phyloP scores from a whole-genome alignment of 2,888 invertebrate species.

The Nineta flava region DNA sequence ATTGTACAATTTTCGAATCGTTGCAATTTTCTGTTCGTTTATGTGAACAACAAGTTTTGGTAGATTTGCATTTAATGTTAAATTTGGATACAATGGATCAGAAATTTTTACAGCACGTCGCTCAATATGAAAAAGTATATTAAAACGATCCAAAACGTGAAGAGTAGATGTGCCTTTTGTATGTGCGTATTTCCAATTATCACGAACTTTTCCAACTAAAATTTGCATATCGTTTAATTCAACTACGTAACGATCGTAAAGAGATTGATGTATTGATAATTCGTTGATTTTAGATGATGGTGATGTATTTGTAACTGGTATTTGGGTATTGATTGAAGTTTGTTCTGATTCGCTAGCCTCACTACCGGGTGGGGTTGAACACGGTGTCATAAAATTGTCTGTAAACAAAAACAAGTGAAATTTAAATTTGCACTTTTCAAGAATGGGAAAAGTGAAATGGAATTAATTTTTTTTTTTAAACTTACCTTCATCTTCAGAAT shows the following conservation, averaged over 20 bases:
- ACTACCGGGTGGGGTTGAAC: constrained; percentile 74
- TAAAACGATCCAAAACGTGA: constrained; percentile 54
- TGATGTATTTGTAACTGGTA: constrained; percentile 14
- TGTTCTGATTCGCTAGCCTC: constrained; percentile 43
- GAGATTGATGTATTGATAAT: constrained; percentile 43
- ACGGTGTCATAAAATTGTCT: constrained; percentile 69
- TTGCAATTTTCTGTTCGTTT: constrained; percentile 74
- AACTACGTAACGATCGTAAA: constrained; percentile 65
- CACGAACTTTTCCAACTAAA: constrained; percentile 72
- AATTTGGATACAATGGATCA: constrained; percentile 76
- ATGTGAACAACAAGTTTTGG: constrained; percentile 80
- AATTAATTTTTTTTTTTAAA: background rate
- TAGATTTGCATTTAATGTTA: constrained; percentile 69
- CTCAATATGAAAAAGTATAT: constrained; percentile 49
- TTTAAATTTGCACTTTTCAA: constrained; percentile 3
- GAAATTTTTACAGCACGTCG: constrained; percentile 63
- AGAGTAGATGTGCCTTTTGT: constrained; percentile 68
- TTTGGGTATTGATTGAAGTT: constrained; percentile 22
- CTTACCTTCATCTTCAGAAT: constrained; percentile 32
- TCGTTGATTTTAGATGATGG: constrained; percentile 31
- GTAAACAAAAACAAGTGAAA: constrained; percentile 8
- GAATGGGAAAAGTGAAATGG: constrained; percentile 9
- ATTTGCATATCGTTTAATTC: constrained; percentile 75
- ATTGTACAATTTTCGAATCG: constrained; percentile 40
- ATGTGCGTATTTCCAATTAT: constrained; percentile 81